Base-by-base conservation (phyloP, 2,113 vertebrate species). In the Lophochroa leadbeateri region DNA sequence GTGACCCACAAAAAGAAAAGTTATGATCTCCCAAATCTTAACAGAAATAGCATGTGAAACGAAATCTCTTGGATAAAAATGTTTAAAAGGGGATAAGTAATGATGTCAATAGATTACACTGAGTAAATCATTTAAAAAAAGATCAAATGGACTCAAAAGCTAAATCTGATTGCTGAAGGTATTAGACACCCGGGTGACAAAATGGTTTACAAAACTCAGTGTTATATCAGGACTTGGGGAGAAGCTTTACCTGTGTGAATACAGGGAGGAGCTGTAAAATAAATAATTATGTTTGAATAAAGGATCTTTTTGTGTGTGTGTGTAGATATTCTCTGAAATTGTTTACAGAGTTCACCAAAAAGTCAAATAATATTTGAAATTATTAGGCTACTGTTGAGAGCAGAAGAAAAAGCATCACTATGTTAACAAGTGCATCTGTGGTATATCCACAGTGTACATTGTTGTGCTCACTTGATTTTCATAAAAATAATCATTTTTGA, bases 141-240 rank as follows among this genome's bases (percentile, higher is more conserved):
- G 31, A 6, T 46, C 20, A 53, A 83, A 16, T 52, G 5, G 4
- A 47, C 33, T 65, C 17, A 35, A 49, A 71, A 64, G 18, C 31
- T 57, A 37, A 52, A 52, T 75, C 17, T 79, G n/a, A 41, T 44
- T 75, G 21, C 39, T 37, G 61, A 44, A 57, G 6, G 14, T 57
- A 31, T 6, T 75, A 28, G 19, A 5, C 39, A 61, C 49, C 17
- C 33, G 25, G 12, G 19, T 74, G 43, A 57, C 10, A 23, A 58
- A 86, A 33, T 25, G 7, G 20, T 53, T 13, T 75, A 7, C 4
- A 29, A 35, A 63, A 63, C 13, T 50, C 20, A 23, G 0, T 0
- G 4, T 39, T 50, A 20, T 72, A 37, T 64, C 37, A 47, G 25
- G 47, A 37, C 17, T 18, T 0, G 0, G 47, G 16, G 47, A 44